Conservation (phyloP, 2,888 invertebrate genomes). For the Diogma glabrata region DNA sequence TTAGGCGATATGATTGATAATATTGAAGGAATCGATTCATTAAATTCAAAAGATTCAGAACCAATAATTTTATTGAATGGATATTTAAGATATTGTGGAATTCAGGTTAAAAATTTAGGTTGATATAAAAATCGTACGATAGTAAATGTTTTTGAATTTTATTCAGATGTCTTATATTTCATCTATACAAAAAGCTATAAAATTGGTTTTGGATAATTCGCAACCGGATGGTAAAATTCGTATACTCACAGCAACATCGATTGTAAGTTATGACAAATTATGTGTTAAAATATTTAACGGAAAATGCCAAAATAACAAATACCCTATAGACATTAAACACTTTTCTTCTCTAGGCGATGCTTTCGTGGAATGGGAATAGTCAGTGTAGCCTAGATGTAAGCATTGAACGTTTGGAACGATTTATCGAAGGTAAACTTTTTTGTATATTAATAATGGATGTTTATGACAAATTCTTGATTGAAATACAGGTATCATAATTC, state of each 20-base stretch:
- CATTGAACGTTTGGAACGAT: constrained; percentile 22
- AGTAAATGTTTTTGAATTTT: not conserved
- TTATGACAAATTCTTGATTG: no score
- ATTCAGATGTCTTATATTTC: constrained; percentile 21
- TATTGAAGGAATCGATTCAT: constrained; percentile 29
- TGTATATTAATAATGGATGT: no score
- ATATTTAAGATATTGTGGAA: constrained; percentile 26
- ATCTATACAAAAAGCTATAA: constrained; percentile 26
- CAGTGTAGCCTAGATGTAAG: constrained; percentile 21
- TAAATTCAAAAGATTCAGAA: constrained; percentile 28
- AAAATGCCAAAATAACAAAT: not conserved
- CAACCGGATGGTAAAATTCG: constrained; percentile 30
- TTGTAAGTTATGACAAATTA: no score
- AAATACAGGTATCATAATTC: constrained; percentile 22
- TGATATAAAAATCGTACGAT: not conserved
- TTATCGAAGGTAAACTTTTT: no score
- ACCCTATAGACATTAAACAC: no score
- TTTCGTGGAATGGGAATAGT: constrained; percentile 19
- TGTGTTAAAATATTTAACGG: no score
- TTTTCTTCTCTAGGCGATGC: no score
- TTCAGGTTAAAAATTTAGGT: constrained; percentile 20
- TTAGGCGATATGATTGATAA: constrained; percentile 25
- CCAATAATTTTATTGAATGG: constrained; percentile 32
- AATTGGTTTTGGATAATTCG: constrained; percentile 27
- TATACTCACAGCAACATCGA: constrained; percentile 30